phyloP scores from a whole-genome alignment of 1,140 invertebrate species.

The Caenorhabditis remanei region DNA sequence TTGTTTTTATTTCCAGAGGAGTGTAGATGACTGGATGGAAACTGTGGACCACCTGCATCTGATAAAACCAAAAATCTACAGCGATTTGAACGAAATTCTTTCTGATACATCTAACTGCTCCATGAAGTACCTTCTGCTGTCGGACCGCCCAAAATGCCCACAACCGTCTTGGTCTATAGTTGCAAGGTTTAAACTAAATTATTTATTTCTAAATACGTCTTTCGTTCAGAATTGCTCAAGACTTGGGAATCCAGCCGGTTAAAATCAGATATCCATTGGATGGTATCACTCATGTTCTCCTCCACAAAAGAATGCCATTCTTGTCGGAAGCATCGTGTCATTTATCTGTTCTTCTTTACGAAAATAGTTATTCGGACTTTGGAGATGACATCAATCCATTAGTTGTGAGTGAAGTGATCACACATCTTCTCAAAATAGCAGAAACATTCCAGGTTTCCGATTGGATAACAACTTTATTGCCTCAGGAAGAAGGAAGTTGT shows the following conservation, averaged over 20 bases:
- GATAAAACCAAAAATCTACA: slow-evolving; percentile 6
- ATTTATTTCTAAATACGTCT: too few relatives aligned
- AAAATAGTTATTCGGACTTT: slow-evolving; percentile 43
- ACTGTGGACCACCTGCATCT: not conserved
- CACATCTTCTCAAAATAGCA: not conserved
- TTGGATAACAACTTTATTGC: slow-evolving; percentile 42
- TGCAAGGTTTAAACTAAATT: not conserved
- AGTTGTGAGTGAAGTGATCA: not conserved
- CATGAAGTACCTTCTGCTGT: slow-evolving; percentile 10
- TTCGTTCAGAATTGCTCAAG: slow-evolving; percentile 17
- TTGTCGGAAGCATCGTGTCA: slow-evolving; percentile 12
- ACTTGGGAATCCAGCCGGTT: slow-evolving; percentile 3
- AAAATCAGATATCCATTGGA: slow-evolving; percentile 10
- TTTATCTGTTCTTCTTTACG: slow-evolving; percentile 32
- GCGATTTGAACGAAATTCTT: not conserved
- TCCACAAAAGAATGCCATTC: slow-evolving; percentile 31
- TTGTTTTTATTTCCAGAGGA: not conserved
- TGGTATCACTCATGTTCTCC: slow-evolving; percentile 13
- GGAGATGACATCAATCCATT: slow-evolving; percentile 40
- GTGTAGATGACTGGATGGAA: not conserved
- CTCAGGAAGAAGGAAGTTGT: slow-evolving; percentile 17
- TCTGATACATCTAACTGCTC: slow-evolving; percentile 42
- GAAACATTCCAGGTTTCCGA: slow-evolving; percentile 11
- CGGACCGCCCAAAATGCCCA: not conserved
- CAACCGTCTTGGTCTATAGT: slow-evolving; percentile 30